These are phyloP conservation scores for Drosophila pegasa DNA, from an alignment of 2,888 invertebrate genomes.

Conservation along the genomic window DNA sequence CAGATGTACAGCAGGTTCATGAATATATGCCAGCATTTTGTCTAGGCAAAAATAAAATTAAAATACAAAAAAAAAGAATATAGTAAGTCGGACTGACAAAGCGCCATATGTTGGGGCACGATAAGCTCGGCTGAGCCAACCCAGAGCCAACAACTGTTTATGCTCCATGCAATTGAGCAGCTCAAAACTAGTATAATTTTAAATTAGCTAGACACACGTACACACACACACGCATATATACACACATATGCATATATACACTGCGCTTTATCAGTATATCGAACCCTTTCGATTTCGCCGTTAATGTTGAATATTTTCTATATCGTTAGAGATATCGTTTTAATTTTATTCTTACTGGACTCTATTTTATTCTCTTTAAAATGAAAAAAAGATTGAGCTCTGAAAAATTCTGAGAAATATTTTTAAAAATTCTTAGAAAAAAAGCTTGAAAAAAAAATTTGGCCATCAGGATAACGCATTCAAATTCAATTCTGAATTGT, in stretches of 20 bases:
- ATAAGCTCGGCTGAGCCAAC: constrained; percentile 50
- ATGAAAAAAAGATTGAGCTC: too few relatives aligned
- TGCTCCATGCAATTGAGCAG: constrained; percentile 33
- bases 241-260: neutral
- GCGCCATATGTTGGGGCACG: constrained; percentile 74
- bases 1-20: constrained; percentile 79
- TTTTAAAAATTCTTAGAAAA: too few relatives aligned
- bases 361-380: too few relatives aligned
- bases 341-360: too few relatives aligned
- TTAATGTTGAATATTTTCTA: too few relatives aligned
- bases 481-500: too few relatives aligned
- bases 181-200: constrained; percentile 71
- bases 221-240: neutral
- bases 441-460: too few relatives aligned
- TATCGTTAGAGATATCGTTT: too few relatives aligned
- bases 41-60: constrained; percentile 42
- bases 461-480: too few relatives aligned
- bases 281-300: too few relatives aligned
- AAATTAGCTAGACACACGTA: constrained; percentile 60
- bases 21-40: constrained; percentile 77
- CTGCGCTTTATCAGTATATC: too few relatives aligned
- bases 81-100: constrained; percentile 66
- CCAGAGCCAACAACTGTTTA: constrained; percentile 12
- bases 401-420: too few relatives aligned
- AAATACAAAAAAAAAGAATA: constrained; percentile 22